phyloP scores from a whole-genome alignment of 2,113 vertebrate species.

The Poeciliopsis occidentalis region DNA sequence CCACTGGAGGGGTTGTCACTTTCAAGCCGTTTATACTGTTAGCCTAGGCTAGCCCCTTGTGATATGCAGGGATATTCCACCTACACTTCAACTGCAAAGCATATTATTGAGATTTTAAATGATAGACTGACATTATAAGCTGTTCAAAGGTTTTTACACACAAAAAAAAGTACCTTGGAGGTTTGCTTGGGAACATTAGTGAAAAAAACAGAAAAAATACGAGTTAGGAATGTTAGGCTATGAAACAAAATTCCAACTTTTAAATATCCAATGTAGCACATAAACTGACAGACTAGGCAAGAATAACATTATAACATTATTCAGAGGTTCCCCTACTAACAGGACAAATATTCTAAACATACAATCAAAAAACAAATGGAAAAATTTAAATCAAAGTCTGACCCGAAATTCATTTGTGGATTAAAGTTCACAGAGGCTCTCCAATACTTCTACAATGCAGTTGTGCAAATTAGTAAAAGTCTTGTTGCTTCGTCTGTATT shows the following conservation, averaged over 20 bases:
- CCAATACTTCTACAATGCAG: too few species aligned
- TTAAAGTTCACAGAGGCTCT: too few species aligned
- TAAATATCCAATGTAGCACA: too few species aligned
- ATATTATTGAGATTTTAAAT: neutral
- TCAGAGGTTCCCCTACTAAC: too few species aligned
- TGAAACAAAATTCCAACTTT: too few species aligned
- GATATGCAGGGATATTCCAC: neutral
- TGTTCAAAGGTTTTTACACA: neutral
- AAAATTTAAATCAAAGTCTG: too few species aligned
- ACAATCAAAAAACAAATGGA: too few species aligned
- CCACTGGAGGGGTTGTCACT: neutral
- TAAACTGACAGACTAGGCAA: too few species aligned
- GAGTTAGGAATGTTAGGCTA: neutral
- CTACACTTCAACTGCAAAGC: neutral
- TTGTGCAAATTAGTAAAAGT: neutral
- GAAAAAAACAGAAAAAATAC: neutral
- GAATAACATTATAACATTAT: too few species aligned
- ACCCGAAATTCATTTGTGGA: too few species aligned
- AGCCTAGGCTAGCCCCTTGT: neutral
- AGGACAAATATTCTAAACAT: too few species aligned
- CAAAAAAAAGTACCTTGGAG: neutral
- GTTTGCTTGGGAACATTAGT: neutral
- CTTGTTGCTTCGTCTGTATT: conserved; percentile 6
- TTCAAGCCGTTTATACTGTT: neutral
- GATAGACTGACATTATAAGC: too few species aligned